Conservation (phyloP, 2,888 invertebrate species). For the Stegana nigrithorax region DNA sequence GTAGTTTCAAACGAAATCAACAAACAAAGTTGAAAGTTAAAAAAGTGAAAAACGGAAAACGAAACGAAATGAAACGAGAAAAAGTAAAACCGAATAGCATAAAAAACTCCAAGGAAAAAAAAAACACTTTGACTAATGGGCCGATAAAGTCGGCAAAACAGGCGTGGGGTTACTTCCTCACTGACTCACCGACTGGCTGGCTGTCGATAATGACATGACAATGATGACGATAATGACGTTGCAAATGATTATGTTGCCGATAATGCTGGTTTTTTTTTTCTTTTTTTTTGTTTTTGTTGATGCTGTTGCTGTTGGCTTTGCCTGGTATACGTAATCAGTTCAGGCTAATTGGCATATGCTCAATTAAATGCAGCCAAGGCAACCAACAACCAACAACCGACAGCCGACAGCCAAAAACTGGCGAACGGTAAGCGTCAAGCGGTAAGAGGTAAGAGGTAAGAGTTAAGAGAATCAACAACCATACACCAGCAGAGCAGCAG, state of each 20-base stretch:
- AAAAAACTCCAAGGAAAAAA: background rate
- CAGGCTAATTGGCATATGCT: constrained; percentile 59
- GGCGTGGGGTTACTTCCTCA: no score
- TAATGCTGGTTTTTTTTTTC: background rate
- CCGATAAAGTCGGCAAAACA: background rate
- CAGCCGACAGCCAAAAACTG: constrained; percentile 8
- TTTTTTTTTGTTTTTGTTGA: no score
- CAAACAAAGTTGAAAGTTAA: constrained; percentile 17
- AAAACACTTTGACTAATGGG: constrained; percentile 1
- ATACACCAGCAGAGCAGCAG: no score
- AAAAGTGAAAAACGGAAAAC: constrained; percentile 20
- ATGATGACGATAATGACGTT: background rate
- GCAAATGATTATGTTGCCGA: background rate
- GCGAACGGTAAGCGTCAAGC: background rate
- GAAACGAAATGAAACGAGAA: constrained; percentile 8
- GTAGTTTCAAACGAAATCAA: constrained; percentile 34
- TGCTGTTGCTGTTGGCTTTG: background rate
- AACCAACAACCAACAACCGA: constrained; percentile 27
- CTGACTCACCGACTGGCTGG: no score
- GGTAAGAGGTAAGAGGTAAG: background rate
- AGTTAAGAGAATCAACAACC: no score
- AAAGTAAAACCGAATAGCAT: background rate
- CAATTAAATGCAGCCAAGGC: constrained; percentile 42
- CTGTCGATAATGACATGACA: background rate
- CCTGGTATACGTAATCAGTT: background rate